Base-by-base conservation (phyloP, 2,113 vertebrate genomes). In the Macrotis lagotis region DNA sequence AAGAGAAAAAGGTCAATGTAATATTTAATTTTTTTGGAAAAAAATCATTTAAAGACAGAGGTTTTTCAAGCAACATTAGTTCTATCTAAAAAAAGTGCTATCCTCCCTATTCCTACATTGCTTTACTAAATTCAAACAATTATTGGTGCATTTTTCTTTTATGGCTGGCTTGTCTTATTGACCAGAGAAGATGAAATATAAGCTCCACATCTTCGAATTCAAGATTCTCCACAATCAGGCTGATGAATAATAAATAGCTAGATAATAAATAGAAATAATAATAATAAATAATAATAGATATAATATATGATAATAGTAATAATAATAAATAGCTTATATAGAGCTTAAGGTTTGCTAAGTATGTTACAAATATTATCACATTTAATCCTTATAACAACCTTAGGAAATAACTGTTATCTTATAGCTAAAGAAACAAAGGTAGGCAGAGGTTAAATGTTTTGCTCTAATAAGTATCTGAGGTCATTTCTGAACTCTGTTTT, bases 11-110 rank as follows among this genome's bases (percentile, higher is more conserved):
- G 92, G 95, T 89, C 94, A 96, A 96, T 53, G 89, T 26, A 92
- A 92, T 88, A 91, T 48, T 74, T 96, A 51, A 95, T 95, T 95
- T 96, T 66, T 53, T 53, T 53, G 4, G 88, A 47, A 74, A 50
- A 50, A 92, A 94, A 92, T 12, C 66, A 91, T 92, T 83, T 94
- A 89, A 95, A 88, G 31, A 11, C 91, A 91, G 48, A 83, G 88
- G 93, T 96, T 96, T 96, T 93, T 96, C 91, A 55, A 53, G 92
- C 95, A 91, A 52, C 74, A 50, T 66, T 94, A 51, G 0, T 37
- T 91, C 91, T 92, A 93, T 95, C 44, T 89, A 74, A 90, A 31
- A 59, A 59, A 59, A 59, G 31, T 94, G 94, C 92, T 47, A 95
- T 92, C 59, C 48, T 55, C 93, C 92, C n/a, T 44, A 47, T 51